Conservation (phyloP, 2,113 vertebrate genomes). For the Jaculus jaculus region DNA sequence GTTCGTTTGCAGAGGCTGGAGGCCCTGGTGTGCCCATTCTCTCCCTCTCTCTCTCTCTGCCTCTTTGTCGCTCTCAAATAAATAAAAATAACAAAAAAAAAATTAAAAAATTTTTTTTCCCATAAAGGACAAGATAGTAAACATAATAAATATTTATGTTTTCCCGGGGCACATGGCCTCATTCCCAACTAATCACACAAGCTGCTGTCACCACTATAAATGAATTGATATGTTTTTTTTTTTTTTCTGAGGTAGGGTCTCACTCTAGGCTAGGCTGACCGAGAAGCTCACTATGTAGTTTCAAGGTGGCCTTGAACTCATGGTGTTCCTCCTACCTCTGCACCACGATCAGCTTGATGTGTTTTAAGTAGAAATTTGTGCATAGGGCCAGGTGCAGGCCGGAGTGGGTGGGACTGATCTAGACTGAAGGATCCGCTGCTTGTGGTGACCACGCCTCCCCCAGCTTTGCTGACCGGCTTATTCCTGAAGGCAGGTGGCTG, state of each 20-base stretch:
- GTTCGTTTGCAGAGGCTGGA: too few species aligned
- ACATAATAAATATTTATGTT: background rate
- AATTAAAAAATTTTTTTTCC: background rate
- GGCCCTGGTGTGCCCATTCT: too few species aligned
- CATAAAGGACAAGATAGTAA: background rate
- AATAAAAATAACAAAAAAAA: too few species aligned
- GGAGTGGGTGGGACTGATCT: background rate
- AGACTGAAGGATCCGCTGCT: background rate
- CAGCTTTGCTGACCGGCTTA: background rate
- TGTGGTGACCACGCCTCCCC: background rate
- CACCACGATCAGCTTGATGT: background rate
- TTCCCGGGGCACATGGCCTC: fast-evolving
- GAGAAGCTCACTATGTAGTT: too few species aligned
- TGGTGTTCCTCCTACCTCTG: too few species aligned
- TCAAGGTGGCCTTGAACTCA: too few species aligned
- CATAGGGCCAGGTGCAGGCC: background rate
- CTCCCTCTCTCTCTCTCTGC: too few species aligned
- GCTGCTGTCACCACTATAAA: background rate
- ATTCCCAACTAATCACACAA: background rate
- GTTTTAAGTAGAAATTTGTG: background rate
- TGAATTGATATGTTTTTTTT: background rate
- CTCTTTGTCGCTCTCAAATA: too few species aligned
- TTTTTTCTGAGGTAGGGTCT: too few species aligned
- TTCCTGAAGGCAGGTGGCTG: background rate
- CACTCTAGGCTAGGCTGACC: too few species aligned